Conservation (phyloP, 2,888 invertebrate species). For the Pristionchus japonicus region DNA sequence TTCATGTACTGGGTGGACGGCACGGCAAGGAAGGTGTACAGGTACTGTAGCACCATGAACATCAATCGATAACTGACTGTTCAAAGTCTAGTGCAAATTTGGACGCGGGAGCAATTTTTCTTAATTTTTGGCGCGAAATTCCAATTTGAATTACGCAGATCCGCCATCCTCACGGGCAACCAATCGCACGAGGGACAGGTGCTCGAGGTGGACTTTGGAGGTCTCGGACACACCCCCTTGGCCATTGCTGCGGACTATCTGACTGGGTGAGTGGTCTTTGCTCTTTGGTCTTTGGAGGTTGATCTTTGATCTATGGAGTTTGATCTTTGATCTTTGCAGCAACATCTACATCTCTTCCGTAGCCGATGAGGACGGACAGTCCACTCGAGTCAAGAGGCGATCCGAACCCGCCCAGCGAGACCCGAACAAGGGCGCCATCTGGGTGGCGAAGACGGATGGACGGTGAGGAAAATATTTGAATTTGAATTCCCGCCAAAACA, state of each 20-base stretch:
- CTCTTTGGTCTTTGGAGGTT: neutral
- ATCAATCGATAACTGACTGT: neutral
- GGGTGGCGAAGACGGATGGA: conserved; percentile 91
- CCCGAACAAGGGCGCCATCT: conserved; percentile 80
- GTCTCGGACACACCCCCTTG: conserved; percentile 81
- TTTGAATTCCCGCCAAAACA: neutral
- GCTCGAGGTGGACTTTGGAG: conserved; percentile 70
- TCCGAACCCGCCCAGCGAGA: conserved; percentile 64
- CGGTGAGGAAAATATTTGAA: conserved; percentile 76
- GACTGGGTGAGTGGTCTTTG: conserved; percentile 79
- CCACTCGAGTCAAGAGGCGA: conserved; percentile 64
- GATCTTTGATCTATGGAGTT: neutral
- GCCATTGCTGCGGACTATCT: conserved; percentile 94
- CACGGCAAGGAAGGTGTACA: conserved; percentile 78
- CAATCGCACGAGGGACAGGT: conserved; percentile 73
- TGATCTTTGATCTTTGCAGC: conserved; percentile 50
- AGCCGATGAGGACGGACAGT: conserved; percentile 49
- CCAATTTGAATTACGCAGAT: conserved; percentile 53
- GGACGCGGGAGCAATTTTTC: neutral
- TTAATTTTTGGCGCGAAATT: neutral
- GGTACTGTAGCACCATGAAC: neutral
- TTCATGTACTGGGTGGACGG: conserved; percentile 95
- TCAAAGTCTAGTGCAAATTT: neutral
- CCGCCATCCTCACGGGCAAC: conserved; percentile 71
- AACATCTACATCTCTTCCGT: conserved; percentile 71